phyloP scores from a whole-genome alignment of 1,140 invertebrate genomes.

The Drosophila repleta region DNA sequence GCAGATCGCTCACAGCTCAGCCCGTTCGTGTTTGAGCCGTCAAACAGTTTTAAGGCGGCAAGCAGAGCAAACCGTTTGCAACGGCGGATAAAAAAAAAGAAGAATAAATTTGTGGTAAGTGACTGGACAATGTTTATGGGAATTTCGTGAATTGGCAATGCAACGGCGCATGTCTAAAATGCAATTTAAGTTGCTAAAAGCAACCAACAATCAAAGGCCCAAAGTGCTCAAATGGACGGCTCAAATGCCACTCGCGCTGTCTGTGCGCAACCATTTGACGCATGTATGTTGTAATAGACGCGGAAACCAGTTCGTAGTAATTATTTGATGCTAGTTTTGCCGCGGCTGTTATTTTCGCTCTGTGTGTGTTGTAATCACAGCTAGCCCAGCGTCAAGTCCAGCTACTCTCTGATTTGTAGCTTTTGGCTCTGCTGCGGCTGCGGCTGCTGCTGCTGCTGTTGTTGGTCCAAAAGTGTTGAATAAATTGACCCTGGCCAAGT shows the following conservation, averaged over 20 bases:
- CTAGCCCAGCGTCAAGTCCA: constrained; percentile 51
- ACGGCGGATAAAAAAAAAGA: not conserved
- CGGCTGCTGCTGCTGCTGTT: constrained; percentile 17
- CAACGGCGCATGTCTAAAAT: constrained; percentile 35
- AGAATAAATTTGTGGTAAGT: constrained; percentile 26
- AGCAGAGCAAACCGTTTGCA: constrained; percentile 23
- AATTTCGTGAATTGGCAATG: not conserved
- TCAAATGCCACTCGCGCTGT: constrained; percentile 16
- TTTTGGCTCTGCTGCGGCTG: constrained; percentile 17
- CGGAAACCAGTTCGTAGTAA: constrained; percentile 75
- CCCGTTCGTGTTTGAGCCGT: constrained; percentile 9
- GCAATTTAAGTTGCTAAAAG: constrained; percentile 19
- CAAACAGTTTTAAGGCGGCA: constrained; percentile 40
- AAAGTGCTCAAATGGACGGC: constrained; percentile 34
- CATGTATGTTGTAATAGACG: constrained; percentile 65
- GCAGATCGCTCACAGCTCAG: not conserved
- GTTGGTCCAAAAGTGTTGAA: constrained; percentile 42
- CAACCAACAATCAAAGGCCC: constrained; percentile 18
- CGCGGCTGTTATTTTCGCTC: constrained; percentile 1
- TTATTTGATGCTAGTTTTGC: constrained; percentile 65
- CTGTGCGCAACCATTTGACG: constrained; percentile 37
- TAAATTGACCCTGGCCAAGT: constrained; percentile 72
- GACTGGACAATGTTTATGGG: not conserved
- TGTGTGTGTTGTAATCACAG: constrained; percentile 61
- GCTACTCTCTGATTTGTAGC: constrained; percentile 34